These are phyloP conservation scores for Sphaeramia orbicularis DNA, from an alignment of 2,797 vertebrate genomes.

Conservation along the genomic window DNA sequence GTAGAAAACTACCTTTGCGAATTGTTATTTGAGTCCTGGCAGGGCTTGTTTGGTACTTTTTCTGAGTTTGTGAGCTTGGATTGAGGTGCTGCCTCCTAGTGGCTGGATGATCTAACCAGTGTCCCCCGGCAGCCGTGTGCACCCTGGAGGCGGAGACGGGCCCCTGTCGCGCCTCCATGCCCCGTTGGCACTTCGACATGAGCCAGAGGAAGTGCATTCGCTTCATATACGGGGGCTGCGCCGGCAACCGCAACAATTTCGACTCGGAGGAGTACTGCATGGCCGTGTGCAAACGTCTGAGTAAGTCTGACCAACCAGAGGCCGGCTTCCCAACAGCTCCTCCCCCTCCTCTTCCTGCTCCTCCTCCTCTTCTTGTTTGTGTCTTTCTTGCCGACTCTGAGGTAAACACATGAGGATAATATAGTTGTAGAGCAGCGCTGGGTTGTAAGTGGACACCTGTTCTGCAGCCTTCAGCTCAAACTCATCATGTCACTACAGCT, in stretches of 20 bases:
- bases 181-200: slow-evolving; percentile 96
- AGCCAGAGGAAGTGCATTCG: slow-evolving; percentile 92
- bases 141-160: slow-evolving; percentile 96
- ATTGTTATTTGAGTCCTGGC: too few species aligned
- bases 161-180: slow-evolving; percentile 95
- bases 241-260: slow-evolving; percentile 99
- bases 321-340: slow-evolving; percentile 26
- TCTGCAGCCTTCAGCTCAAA: slow-evolving; percentile 18
- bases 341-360: not conserved
- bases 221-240: slow-evolving; percentile 98
- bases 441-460: slow-evolving; percentile 9
- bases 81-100: slow-evolving; percentile 60
- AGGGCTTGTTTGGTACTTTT: not conserved
- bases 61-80: slow-evolving; percentile 27
- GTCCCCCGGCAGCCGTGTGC: slow-evolving; percentile 94
- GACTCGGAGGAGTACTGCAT: slow-evolving; percentile 99
- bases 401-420: slow-evolving; percentile 16
- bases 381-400: slow-evolving; percentile 37
- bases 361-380: slow-evolving; percentile 35
- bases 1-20: too few species aligned
- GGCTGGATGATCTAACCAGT: slow-evolving; percentile 78
- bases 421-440: slow-evolving; percentile 25
- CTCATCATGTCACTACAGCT: slow-evolving; percentile 24
- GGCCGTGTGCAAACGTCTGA: slow-evolving; percentile 96
- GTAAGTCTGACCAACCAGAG: slow-evolving; percentile 87